These are phyloP conservation scores for Tachina fera DNA, from an alignment of 2,888 invertebrate species.

Conservation along the genomic window DNA sequence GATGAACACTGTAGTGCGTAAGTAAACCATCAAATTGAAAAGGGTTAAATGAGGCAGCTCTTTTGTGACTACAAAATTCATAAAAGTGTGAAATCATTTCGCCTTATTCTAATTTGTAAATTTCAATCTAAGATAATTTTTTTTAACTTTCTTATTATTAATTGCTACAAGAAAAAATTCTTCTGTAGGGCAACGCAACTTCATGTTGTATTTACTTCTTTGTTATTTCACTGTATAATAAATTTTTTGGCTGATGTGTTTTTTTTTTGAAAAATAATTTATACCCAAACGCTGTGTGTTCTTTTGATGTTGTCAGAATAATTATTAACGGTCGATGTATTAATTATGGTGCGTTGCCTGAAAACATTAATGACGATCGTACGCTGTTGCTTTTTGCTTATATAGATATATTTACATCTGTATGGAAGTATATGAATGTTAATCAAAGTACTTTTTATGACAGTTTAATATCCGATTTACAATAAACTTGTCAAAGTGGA, in stretches of 20 bases:
- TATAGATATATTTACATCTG: too few species aligned
- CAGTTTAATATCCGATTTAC: conserved; percentile 61
- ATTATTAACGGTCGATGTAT: conserved; percentile 65
- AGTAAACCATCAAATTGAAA: background rate
- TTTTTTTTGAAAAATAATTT: conserved; percentile 46
- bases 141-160: too few species aligned
- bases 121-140: too few species aligned
- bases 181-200: background rate
- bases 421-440: background rate
- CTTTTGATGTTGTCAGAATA: conserved; percentile 66
- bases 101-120: too few species aligned
- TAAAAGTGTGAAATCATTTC: too few species aligned
- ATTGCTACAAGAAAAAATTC: background rate
- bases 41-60: too few species aligned
- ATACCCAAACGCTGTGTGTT: conserved; percentile 28
- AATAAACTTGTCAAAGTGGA: conserved; percentile 16
- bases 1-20: background rate
- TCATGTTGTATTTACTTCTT: background rate
- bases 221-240: background rate
- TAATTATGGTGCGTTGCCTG: conserved; percentile 58
- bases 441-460: conserved; percentile 51
- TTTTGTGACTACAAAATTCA: too few species aligned
- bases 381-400: background rate
- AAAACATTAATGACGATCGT: conserved; percentile 34
- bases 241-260: conserved; percentile 7